Conservation (phyloP, 2,797 vertebrate genomes). For the Mastacembelus armatus region DNA sequence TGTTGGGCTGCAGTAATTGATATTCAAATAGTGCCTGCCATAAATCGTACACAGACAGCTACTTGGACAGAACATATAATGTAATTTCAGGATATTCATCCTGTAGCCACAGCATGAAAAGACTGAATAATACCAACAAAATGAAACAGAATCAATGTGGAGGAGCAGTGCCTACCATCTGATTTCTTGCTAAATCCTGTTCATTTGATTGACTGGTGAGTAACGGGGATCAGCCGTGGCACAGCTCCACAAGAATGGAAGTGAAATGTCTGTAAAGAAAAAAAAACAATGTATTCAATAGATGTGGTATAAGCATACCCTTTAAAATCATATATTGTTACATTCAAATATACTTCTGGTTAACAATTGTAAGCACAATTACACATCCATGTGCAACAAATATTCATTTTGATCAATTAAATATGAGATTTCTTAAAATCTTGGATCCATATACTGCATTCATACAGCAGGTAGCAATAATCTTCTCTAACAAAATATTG, state of each 20-base stretch:
- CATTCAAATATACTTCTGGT: no score
- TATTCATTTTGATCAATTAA: no score
- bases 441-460: no score
- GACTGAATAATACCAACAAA: slow-evolving; percentile 11
- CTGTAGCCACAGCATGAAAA: slow-evolving; percentile 28
- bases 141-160: slow-evolving; percentile 28
- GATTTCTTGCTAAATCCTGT: slow-evolving; percentile 23
- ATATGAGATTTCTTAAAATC: no score
- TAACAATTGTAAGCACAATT: no score
- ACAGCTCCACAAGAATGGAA: not conserved
- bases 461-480: no score
- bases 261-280: no score
- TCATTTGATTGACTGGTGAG: slow-evolving; percentile 18
- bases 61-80: slow-evolving; percentile 44
- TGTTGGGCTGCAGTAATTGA: slow-evolving; percentile 25
- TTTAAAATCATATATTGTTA: no score
- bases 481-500: no score
- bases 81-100: slow-evolving; percentile 44
- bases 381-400: no score
- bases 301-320: no score
- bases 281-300: no score
- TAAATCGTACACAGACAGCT: slow-evolving; percentile 54
- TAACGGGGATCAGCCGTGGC: not conserved
- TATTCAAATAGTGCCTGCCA: slow-evolving; percentile 35
- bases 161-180: slow-evolving; percentile 10